A percentile compares a stretch with the other conserved stretches of the same genome.
Conservation (phyloP, 2,797 vertebrate species). For the Nannoperca obscura region DNA sequence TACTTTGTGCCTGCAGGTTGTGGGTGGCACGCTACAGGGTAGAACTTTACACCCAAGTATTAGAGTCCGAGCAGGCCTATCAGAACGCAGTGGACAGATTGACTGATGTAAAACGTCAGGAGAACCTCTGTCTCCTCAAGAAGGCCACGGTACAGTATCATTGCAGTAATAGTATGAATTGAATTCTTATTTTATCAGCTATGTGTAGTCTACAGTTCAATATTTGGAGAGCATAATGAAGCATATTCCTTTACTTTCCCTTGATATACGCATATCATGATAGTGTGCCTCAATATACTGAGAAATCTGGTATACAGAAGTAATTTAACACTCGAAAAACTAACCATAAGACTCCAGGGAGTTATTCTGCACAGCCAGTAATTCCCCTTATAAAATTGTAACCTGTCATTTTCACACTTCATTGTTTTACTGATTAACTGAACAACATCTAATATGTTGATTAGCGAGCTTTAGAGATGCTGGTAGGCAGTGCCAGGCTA, state of each 20-base stretch:
- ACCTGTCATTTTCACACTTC: not conserved
- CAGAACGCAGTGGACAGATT: constrained; percentile 88
- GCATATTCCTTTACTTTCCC: not conserved
- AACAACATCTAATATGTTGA: not conserved
- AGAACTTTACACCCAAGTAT: constrained; percentile 77
- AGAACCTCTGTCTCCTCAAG: constrained; percentile 87
- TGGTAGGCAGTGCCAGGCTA: not conserved
- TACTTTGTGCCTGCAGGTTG: constrained; percentile 78
- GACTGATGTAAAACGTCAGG: constrained; percentile 87
- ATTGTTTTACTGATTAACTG: not conserved
- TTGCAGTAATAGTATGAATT: not conserved
- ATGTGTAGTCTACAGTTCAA: not conserved
- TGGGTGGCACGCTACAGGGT: constrained; percentile 90
- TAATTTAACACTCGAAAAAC: not conserved
- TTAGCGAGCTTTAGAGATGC: not conserved
- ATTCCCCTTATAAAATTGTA: constrained; percentile 1
- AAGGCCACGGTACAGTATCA: constrained; percentile 77
- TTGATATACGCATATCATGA: too few species aligned
- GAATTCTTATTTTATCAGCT: not conserved
- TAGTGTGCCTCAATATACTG: too few species aligned
- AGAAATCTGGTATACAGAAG: not conserved
- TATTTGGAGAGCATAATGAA: not conserved
- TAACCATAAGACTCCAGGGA: not conserved
- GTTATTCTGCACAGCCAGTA: not conserved
- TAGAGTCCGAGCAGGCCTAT: constrained; percentile 83